Conservation (phyloP, 2,888 invertebrate species). For the Lycocerus yunnanus region DNA sequence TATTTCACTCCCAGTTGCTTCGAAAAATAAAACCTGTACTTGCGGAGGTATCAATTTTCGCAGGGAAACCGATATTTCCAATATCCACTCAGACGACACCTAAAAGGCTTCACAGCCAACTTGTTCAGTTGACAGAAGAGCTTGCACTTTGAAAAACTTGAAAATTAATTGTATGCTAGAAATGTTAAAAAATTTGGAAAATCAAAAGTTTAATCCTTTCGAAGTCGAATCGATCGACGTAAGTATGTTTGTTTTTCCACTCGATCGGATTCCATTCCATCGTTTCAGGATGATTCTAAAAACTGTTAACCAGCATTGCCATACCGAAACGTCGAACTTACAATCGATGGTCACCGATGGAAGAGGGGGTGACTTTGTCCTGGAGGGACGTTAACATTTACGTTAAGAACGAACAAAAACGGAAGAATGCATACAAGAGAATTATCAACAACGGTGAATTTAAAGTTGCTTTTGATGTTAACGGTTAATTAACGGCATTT, state of each 20-base stretch:
- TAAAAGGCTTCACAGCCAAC: neutral
- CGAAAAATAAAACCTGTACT: neutral
- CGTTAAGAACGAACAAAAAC: slow-evolving; percentile 54
- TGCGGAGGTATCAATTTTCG: neutral
- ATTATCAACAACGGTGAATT: slow-evolving; percentile 76
- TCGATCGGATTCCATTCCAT: neutral
- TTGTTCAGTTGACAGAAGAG: neutral
- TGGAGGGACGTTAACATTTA: slow-evolving; percentile 82
- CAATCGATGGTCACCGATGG: slow-evolving; percentile 61
- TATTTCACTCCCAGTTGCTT: too few species aligned
- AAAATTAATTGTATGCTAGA: neutral
- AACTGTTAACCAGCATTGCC: slow-evolving; percentile 6
- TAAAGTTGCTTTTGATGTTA: neutral
- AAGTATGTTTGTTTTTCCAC: neutral
- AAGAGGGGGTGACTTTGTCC: slow-evolving; percentile 73
- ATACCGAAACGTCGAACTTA: slow-evolving; percentile 50
- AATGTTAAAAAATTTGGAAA: neutral
- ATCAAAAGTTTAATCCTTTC: neutral
- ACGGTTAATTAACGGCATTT: neutral
- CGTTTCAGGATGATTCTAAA: slow-evolving; percentile 8
- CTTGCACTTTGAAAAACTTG: neutral
- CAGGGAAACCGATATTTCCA: neutral
- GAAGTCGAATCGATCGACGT: neutral
- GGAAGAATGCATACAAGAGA: slow-evolving; percentile 64
- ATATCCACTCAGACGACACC: neutral